Percentiles rank a stretch among this genome's conserved stretches.
These are phyloP conservation scores for Mustelus asterias DNA, from an alignment of 2,113 vertebrate genomes.

Conservation along the genomic window DNA sequence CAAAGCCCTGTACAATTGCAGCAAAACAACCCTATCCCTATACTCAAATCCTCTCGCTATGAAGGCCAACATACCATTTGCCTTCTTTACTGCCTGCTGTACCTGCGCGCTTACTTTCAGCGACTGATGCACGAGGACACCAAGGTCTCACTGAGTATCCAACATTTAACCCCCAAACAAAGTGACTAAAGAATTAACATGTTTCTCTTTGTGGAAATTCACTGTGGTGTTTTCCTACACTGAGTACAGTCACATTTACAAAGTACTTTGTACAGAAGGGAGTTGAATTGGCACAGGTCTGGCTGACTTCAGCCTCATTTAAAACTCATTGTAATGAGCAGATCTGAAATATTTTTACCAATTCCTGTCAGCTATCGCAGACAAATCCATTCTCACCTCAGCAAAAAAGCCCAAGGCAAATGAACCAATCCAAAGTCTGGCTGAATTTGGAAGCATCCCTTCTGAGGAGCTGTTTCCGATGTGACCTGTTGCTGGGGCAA, in stretches of 20 bases:
- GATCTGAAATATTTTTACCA: neutral
- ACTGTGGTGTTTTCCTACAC: neutral
- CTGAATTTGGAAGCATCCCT: neutral
- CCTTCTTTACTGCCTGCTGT: no score
- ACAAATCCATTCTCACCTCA: neutral
- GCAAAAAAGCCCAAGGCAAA: neutral
- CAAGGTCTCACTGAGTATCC: no score
- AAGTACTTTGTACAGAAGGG: neutral
- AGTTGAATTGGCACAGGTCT: neutral
- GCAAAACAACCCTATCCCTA: no score
- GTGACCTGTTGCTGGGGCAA: neutral
- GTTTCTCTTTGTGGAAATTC: no score
- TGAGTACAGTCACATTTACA: neutral
- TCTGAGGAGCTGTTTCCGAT: neutral
- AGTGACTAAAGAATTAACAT: neutral
- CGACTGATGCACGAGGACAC: no score
- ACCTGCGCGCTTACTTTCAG: no score
- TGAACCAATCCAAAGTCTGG: neutral
- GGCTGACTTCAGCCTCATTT: neutral
- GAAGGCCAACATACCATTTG: no score
- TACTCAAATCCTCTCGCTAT: no score
- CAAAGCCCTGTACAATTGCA: no score
- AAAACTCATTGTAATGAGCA: neutral
- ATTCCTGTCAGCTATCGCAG: neutral
- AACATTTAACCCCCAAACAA: neutral